Conservation (phyloP, 2,888 invertebrate genomes). For the Lottia gigantea region DNA sequence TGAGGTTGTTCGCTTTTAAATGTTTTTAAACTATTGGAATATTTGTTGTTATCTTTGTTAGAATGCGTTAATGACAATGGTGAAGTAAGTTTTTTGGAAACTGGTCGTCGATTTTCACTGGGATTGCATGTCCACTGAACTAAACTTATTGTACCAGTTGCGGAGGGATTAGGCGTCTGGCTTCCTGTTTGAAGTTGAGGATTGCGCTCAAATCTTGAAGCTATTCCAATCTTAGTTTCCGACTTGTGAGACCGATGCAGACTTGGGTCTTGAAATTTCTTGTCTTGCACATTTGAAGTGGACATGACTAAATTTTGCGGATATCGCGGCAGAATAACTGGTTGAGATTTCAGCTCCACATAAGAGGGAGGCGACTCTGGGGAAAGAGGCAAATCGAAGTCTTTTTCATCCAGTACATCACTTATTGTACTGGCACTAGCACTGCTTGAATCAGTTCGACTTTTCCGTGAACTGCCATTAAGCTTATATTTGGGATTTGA, state of each 20-base stretch:
- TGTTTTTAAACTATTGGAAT: constrained; percentile 8
- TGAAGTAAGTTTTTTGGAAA: background rate
- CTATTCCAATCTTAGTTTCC: constrained; percentile 61
- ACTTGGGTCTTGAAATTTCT: constrained; percentile 56
- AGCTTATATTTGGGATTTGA: constrained; percentile 55
- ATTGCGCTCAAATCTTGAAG: constrained; percentile 60
- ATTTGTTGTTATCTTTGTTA: constrained; percentile 7
- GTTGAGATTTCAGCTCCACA: background rate
- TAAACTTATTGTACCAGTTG: constrained; percentile 14
- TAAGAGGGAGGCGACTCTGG: constrained; percentile 12
- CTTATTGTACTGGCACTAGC: constrained; percentile 20
- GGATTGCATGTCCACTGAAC: constrained; percentile 6
- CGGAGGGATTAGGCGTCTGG: constrained; percentile 12
- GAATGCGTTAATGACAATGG: background rate
- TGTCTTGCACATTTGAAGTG: background rate
- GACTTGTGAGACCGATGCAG: constrained; percentile 54
- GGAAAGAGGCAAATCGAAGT: constrained; percentile 6
- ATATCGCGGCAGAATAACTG: background rate
- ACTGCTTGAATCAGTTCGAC: constrained; percentile 20
- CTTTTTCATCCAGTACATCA: constrained; percentile 18
- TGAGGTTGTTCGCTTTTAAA: background rate
- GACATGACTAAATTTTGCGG: constrained; percentile 2
- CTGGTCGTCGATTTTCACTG: background rate
- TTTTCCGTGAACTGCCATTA: constrained; percentile 30
- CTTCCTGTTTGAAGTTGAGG: constrained; percentile 25